A percentile compares a stretch with the other conserved stretches of the same genome.
phyloP scores from a whole-genome alignment of 2,888 invertebrate species.

The Ptilodon capucinus region DNA sequence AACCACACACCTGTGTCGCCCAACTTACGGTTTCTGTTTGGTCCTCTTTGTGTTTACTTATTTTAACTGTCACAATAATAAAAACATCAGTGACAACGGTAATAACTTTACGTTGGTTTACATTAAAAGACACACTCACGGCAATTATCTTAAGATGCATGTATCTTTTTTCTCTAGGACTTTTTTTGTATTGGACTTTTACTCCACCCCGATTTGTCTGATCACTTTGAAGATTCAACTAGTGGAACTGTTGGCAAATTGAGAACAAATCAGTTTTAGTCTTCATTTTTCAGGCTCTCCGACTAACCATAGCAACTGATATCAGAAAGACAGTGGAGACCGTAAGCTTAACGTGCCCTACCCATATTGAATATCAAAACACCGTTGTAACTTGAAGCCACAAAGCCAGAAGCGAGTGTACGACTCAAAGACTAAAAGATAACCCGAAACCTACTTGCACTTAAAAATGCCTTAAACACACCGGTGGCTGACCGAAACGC shows the following conservation, averaged over 20 bases:
- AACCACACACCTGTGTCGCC: slow-evolving; percentile 44
- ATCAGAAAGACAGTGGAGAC: too few relatives aligned
- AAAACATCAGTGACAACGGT: background rate
- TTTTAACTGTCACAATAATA: slow-evolving; percentile 40
- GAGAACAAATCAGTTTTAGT: too few relatives aligned
- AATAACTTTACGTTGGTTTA: background rate
- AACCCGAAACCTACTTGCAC: slow-evolving; percentile 67
- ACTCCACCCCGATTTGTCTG: too few relatives aligned
- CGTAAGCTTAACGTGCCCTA: too few relatives aligned
- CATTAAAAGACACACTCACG: background rate
- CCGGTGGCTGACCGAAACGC: slow-evolving; percentile 72
- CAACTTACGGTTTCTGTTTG: slow-evolving; percentile 46
- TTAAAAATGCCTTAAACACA: slow-evolving; percentile 65
- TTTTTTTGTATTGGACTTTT: too few relatives aligned
- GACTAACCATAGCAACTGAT: too few relatives aligned
- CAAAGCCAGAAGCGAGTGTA: slow-evolving; percentile 49
- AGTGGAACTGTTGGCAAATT: too few relatives aligned
- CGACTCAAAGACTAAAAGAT: slow-evolving; percentile 54
- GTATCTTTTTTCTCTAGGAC: too few relatives aligned
- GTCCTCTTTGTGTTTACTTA: slow-evolving; percentile 45
- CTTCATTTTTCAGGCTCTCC: too few relatives aligned
- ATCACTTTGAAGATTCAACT: too few relatives aligned
- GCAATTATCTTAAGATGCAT: too few relatives aligned
- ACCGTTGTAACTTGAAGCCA: slow-evolving; percentile 36
- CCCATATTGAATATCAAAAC: slow-evolving; percentile 3